A percentile compares a stretch with the other conserved stretches of the same genome.
phyloP scores from a whole-genome alignment of 2,888 invertebrate species.

The Rhamphomyia laevipes region DNA sequence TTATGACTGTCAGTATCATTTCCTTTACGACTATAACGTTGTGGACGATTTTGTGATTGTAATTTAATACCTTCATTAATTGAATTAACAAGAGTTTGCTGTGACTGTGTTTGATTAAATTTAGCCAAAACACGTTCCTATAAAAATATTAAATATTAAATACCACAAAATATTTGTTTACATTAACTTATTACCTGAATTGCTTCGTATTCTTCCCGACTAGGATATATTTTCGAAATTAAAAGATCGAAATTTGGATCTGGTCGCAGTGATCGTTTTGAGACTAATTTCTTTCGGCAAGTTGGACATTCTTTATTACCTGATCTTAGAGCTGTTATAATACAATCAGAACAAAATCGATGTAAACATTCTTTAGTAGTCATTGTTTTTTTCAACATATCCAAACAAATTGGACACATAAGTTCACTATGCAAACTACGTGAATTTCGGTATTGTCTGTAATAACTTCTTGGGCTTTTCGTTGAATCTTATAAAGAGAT shows the following conservation, averaged over 20 bases:
- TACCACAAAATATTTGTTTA: background rate
- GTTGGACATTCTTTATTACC: slow-evolving; percentile 99
- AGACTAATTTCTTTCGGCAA: slow-evolving; percentile 94
- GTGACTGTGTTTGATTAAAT: slow-evolving; percentile 85
- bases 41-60: slow-evolving; percentile 77
- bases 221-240: slow-evolving; percentile 95
- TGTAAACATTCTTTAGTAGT: slow-evolving; percentile 99
- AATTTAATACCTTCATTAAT: slow-evolving; percentile 90
- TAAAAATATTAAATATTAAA: background rate
- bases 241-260: slow-evolving; percentile 97
- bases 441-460: slow-evolving; percentile 90
- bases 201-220: slow-evolving; percentile 93
- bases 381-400: slow-evolving; percentile 98
- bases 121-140: slow-evolving; percentile 79
- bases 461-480: slow-evolving; percentile 84
- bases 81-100: slow-evolving; percentile 82
- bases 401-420: slow-evolving; percentile 98
- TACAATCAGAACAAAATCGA: slow-evolving; percentile 97
- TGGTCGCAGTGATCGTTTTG: slow-evolving; percentile 87
- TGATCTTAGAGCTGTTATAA: slow-evolving; percentile 91
- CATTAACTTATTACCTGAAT: slow-evolving; percentile 48
- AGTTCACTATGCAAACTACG: slow-evolving; percentile 90
- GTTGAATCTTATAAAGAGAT: slow-evolving; percentile 87
- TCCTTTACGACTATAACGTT: slow-evolving; percentile 49
- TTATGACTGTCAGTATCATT: slow-evolving; percentile 42